These are phyloP conservation scores for Hoplias malabaricus DNA, from an alignment of 2,113 vertebrate species.

Conservation along the genomic window DNA sequence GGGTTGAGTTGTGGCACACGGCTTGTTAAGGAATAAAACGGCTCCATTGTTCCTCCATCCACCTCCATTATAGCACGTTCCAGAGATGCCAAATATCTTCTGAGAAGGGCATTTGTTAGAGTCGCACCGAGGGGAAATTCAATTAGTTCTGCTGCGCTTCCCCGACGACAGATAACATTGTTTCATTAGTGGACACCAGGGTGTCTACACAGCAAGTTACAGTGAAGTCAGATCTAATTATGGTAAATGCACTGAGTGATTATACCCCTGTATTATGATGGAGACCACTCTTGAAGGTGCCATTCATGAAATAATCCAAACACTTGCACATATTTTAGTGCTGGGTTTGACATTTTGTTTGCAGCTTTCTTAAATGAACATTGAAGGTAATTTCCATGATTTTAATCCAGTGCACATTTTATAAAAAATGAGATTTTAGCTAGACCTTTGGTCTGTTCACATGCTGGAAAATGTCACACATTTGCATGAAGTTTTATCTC, in stretches of 20 bases:
- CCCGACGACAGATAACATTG: slow-evolving; percentile 67
- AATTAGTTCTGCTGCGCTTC: slow-evolving; percentile 69
- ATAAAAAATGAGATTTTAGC: too few species aligned
- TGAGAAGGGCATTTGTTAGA: slow-evolving; percentile 49
- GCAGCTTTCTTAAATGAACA: background rate
- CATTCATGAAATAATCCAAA: background rate
- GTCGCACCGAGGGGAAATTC: slow-evolving; percentile 56
- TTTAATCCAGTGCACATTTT: background rate
- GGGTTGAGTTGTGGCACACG: slow-evolving; percentile 63
- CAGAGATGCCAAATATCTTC: slow-evolving; percentile 46
- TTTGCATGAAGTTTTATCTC: too few species aligned
- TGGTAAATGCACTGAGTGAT: slow-evolving; percentile 39
- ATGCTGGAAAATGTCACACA: too few species aligned
- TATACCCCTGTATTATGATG: background rate
- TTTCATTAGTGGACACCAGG: slow-evolving; percentile 66
- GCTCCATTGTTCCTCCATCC: slow-evolving; percentile 72
- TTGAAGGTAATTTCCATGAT: too few species aligned
- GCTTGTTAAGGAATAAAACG: slow-evolving; percentile 68
- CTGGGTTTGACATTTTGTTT: background rate
- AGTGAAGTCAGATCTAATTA: slow-evolving; percentile 43
- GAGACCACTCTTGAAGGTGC: background rate
- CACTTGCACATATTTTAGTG: background rate
- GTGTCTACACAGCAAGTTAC: slow-evolving; percentile 27
- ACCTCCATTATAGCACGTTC: slow-evolving; percentile 66
- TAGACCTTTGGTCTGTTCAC: too few species aligned